A percentile compares a stretch with the other conserved stretches of the same genome.
Conservation (phyloP, 2,113 vertebrate species). For the Micromys minutus region DNA sequence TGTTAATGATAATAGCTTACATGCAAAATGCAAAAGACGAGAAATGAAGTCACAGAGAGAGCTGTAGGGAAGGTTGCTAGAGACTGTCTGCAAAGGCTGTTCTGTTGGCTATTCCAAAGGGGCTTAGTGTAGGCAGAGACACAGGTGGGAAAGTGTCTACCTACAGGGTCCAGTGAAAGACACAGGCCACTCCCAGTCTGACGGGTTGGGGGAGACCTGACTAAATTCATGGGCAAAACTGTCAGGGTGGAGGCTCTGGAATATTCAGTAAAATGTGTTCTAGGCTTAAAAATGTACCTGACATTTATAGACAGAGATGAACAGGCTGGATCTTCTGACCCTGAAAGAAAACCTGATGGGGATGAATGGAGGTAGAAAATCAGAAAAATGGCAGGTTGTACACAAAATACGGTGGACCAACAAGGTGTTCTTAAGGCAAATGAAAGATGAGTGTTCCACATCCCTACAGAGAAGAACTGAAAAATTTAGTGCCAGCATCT, state of each 20-base stretch:
- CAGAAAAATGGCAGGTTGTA: conserved; percentile 42
- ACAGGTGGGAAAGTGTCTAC: accelerated
- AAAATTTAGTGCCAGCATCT: not conserved
- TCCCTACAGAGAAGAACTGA: not conserved
- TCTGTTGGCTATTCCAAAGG: accelerated
- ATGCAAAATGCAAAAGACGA: not conserved
- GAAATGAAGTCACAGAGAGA: not conserved
- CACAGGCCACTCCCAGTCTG: not conserved
- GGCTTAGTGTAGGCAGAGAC: not conserved
- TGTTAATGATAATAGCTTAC: not conserved
- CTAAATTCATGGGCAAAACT: not conserved
- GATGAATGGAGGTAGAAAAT: not conserved
- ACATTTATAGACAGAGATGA: conserved; percentile 58
- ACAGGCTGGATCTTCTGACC: conserved; percentile 20
- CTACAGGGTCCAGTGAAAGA: not conserved
- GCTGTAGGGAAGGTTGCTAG: not conserved
- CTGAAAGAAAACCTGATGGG: not conserved
- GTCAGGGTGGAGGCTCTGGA: not conserved
- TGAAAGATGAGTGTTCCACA: not conserved
- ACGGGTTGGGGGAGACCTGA: not conserved
- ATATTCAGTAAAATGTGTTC: conserved; percentile 4
- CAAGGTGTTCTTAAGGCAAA: not conserved
- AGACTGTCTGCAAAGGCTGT: not conserved
- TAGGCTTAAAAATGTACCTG: conserved; percentile 41
- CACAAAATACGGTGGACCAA: not conserved